A percentile compares a stretch with the other conserved stretches of the same genome.
phyloP scores from a whole-genome alignment of 2,113 vertebrate genomes.

The Apodemus sylvaticus region DNA sequence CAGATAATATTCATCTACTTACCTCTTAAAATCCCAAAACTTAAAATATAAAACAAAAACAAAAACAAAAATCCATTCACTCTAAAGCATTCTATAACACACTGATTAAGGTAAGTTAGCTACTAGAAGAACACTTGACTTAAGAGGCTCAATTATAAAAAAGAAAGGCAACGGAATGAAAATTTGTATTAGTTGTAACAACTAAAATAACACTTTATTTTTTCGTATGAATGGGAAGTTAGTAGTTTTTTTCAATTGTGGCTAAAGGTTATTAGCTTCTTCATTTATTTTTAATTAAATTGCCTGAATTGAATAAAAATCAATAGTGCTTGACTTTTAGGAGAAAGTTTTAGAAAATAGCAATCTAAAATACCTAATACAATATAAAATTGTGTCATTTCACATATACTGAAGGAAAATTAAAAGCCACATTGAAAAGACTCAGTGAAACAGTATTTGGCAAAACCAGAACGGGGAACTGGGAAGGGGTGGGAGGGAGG shows the following conservation, averaged over 20 bases:
- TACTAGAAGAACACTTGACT: background rate
- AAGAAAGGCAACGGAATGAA: background rate
- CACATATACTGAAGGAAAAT: constrained; percentile 56
- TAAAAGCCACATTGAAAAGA: constrained; percentile 59
- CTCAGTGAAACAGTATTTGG: no score
- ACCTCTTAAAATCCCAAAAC: background rate
- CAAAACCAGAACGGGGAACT: no score
- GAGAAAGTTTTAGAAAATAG: constrained; percentile 33
- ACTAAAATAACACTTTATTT: background rate
- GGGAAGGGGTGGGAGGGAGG: no score
- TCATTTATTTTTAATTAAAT: constrained; percentile 39
- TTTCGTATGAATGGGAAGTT: background rate
- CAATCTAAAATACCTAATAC: constrained; percentile 2
- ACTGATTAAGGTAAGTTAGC: background rate
- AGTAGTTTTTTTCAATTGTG: background rate
- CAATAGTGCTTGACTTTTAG: constrained; percentile 61
- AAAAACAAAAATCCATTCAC: background rate
- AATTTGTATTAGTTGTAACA: background rate
- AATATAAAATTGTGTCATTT: constrained; percentile 54
- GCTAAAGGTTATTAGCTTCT: background rate
- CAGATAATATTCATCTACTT: background rate
- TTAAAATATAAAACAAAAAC: background rate
- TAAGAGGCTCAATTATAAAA: background rate
- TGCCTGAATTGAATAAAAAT: constrained; percentile 51
- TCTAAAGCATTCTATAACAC: background rate